These are phyloP conservation scores for Limnephilus rhombicus DNA, from an alignment of 2,888 invertebrate species.

Conservation along the genomic window DNA sequence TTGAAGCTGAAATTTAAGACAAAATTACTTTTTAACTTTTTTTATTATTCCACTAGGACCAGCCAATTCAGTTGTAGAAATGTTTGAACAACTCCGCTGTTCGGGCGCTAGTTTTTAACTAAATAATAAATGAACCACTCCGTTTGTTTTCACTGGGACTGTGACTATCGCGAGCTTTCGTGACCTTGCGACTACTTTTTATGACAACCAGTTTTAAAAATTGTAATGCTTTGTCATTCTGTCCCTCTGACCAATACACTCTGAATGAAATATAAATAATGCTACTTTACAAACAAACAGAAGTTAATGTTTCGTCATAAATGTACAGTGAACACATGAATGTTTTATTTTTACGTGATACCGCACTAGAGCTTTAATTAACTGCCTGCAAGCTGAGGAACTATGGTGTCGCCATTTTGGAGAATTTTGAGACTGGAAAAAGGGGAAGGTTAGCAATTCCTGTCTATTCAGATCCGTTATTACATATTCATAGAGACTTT, in stretches of 20 bases:
- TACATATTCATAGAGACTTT: too few relatives aligned
- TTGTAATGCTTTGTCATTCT: background rate
- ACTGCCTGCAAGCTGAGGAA: too few relatives aligned
- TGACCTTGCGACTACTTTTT: background rate
- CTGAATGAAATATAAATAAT: background rate
- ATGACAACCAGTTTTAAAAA: background rate
- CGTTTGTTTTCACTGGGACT: background rate
- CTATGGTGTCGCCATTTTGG: too few relatives aligned
- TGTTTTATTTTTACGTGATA: too few relatives aligned
- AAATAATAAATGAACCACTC: background rate
- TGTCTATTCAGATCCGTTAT: too few relatives aligned
- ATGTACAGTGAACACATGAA: background rate
- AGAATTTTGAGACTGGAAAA: too few relatives aligned
- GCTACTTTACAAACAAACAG: background rate
- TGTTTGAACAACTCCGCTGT: background rate
- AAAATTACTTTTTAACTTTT: too few relatives aligned
- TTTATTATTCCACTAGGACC: too few relatives aligned
- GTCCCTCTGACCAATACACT: background rate
- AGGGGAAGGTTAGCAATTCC: too few relatives aligned
- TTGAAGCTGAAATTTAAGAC: too few relatives aligned
- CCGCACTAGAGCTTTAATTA: too few relatives aligned
- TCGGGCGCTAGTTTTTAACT: background rate
- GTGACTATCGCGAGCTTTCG: background rate
- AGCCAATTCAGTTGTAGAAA: background rate
- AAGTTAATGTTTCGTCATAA: background rate